phyloP scores from a whole-genome alignment of 2,888 invertebrate genomes.

The Oxycera nigricornis region DNA sequence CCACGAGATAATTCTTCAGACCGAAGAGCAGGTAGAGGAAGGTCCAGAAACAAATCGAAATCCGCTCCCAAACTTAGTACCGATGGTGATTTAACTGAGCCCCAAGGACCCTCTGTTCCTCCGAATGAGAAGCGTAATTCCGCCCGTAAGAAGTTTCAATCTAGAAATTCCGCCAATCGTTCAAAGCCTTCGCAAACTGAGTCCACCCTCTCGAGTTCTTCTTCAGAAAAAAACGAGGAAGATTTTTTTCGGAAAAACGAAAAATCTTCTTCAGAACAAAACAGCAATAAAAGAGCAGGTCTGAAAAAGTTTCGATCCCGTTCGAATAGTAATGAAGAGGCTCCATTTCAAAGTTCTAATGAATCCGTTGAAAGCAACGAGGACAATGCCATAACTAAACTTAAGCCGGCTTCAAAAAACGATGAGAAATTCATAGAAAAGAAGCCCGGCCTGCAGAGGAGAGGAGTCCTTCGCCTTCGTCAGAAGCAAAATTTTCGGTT shows the following conservation, averaged over 20 bases:
- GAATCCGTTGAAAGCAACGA: neutral
- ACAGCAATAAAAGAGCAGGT: neutral
- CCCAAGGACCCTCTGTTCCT: neutral
- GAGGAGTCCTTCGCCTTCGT: conserved; percentile 35
- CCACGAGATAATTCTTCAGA: neutral
- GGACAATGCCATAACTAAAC: neutral
- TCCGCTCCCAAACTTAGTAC: neutral
- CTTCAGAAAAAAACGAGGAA: neutral
- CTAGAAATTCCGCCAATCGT: neutral
- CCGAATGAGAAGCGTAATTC: neutral
- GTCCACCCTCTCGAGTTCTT: neutral
- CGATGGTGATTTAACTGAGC: neutral
- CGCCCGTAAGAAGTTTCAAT: neutral
- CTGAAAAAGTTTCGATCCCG: conserved; percentile 14
- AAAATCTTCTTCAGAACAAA: neutral
- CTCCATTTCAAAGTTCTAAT: conserved; percentile 26
- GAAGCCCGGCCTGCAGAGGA: conserved; percentile 25
- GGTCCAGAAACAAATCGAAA: neutral
- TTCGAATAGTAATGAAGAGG: conserved; percentile 2
- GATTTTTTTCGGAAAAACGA: neutral
- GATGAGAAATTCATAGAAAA: conserved; percentile 30
- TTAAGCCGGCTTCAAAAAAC: conserved; percentile 17
- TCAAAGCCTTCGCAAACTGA: neutral
- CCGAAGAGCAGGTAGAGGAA: neutral
- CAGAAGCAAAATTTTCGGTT: conserved; percentile 41